Evolutionary conservation across 2,888 invertebrate species (phyloP).

Genomic region (Idaea dimidiata): DNA sequence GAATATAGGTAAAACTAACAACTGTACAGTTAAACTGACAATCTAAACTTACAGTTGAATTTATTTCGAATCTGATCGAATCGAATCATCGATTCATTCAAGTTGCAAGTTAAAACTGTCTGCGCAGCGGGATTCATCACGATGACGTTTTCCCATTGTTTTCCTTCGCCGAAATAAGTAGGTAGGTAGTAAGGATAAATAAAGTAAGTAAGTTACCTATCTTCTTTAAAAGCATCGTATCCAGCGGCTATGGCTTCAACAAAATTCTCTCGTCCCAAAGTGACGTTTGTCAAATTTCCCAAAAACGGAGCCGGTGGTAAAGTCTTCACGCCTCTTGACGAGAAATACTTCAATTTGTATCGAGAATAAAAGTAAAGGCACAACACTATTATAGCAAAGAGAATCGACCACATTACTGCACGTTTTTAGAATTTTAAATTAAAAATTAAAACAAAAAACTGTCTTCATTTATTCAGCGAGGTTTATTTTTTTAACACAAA

Average conservation of each 20-base stretch:
- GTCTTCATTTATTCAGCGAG: no score
- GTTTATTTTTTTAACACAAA: no score
- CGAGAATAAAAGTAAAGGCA: conserved; percentile 47
- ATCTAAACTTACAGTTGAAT: no score
- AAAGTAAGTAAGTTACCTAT: conserved; percentile 53
- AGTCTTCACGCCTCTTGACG: conserved; percentile 48
- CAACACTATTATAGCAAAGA: conserved; percentile 39
- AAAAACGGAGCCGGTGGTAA: conserved; percentile 51
- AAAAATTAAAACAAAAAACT: conserved; percentile 11
- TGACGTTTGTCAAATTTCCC: conserved; percentile 58
- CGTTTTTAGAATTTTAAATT: conserved; percentile 37
- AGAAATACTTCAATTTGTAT: conserved; percentile 48
- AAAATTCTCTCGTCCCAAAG: conserved; percentile 54
- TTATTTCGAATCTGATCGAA: no score
- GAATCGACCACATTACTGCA: conserved; percentile 42
- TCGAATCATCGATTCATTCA: no score
- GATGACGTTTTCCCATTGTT: no score
- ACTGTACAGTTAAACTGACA: no score
- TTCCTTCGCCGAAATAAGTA: no score
- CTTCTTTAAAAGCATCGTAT: conserved; percentile 52
- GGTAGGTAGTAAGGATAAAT: no score
- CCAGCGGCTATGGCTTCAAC: conserved; percentile 56
- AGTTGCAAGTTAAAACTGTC: no score
- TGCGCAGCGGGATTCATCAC: no score
- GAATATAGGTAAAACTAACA: no score